Percentiles rank a stretch among this genome's conserved stretches.
phyloP scores from a whole-genome alignment of 2,888 invertebrate genomes.

The Zonitis immaculata region DNA sequence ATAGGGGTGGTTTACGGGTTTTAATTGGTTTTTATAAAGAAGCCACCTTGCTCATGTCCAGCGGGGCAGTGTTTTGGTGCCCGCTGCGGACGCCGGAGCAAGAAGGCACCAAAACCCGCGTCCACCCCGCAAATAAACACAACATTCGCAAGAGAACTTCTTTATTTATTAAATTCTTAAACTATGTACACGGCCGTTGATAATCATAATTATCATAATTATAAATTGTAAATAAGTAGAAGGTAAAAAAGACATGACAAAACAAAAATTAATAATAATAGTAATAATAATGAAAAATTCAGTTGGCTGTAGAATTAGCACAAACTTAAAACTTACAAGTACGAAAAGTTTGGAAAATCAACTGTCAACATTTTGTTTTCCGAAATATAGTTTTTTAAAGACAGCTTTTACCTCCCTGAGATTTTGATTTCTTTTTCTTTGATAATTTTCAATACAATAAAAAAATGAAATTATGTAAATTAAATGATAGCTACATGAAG shows the following conservation, averaged over 20 bases:
- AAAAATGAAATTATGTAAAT: not conserved
- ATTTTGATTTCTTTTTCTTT: not conserved
- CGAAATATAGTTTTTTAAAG: slow-evolving; percentile 12
- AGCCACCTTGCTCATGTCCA: slow-evolving; percentile 51
- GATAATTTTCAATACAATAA: not conserved
- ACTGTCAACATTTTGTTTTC: slow-evolving; percentile 14
- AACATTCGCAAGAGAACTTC: slow-evolving; percentile 50
- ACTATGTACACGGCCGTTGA: slow-evolving; percentile 34
- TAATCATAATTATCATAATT: slow-evolving; percentile 2
- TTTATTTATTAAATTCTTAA: slow-evolving; percentile 42
- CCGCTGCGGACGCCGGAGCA: slow-evolving; percentile 49
- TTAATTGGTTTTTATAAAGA: slow-evolving; percentile 35
- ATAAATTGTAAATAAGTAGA: not conserved
- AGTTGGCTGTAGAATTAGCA: not conserved
- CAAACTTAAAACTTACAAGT: too few relatives aligned
- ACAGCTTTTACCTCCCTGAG: slow-evolving; percentile 3
- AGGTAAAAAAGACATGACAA: too few relatives aligned
- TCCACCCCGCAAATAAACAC: slow-evolving; percentile 50
- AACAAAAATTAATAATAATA: slow-evolving; percentile 1
- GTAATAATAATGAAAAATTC: not conserved
- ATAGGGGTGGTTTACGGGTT: slow-evolving; percentile 42
- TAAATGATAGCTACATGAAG: not conserved
- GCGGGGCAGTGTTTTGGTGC: slow-evolving; percentile 52
- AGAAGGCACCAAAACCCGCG: slow-evolving; percentile 58
- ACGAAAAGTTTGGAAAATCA: slow-evolving; percentile 2